phyloP scores from a whole-genome alignment of 2,888 invertebrate species.

The Acleris cristana region DNA sequence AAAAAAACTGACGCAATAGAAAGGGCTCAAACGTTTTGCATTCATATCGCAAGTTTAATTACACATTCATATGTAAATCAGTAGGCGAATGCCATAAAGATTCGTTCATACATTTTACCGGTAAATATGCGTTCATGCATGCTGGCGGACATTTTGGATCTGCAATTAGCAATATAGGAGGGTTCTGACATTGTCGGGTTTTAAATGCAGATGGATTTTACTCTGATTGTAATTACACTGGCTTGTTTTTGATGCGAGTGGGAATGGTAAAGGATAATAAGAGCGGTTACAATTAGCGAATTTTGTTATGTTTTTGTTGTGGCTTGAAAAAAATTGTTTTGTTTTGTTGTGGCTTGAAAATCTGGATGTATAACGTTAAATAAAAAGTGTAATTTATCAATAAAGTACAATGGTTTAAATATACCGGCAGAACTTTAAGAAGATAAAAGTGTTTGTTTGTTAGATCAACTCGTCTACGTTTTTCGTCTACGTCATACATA shows the following conservation, averaged over 20 bases:
- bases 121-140: conserved; percentile 76
- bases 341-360: neutral
- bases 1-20: conserved; percentile 27
- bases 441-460: too few species aligned
- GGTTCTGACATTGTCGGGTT: conserved; percentile 60
- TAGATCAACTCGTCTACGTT: too few species aligned
- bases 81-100: conserved; percentile 74
- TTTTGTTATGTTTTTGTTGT: conserved; percentile 6
- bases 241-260: conserved; percentile 22
- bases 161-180: conserved; percentile 76
- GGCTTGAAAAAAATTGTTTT: neutral
- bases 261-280: neutral
- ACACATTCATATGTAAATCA: conserved; percentile 82
- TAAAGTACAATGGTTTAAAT: too few species aligned
- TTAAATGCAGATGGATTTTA: conserved; percentile 45
- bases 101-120: conserved; percentile 69
- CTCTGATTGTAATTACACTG: conserved; percentile 28
- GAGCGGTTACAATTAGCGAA: conserved; percentile 2
- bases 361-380: too few species aligned
- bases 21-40: conserved; percentile 65
- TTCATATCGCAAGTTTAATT: conserved; percentile 77
- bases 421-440: too few species aligned
- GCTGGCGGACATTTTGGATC: conserved; percentile 68
- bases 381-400: too few species aligned
- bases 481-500: too few species aligned